A percentile compares a stretch with the other conserved stretches of the same genome.
phyloP scores from a whole-genome alignment of 2,888 invertebrate genomes.

The Parnassius smintheus region DNA sequence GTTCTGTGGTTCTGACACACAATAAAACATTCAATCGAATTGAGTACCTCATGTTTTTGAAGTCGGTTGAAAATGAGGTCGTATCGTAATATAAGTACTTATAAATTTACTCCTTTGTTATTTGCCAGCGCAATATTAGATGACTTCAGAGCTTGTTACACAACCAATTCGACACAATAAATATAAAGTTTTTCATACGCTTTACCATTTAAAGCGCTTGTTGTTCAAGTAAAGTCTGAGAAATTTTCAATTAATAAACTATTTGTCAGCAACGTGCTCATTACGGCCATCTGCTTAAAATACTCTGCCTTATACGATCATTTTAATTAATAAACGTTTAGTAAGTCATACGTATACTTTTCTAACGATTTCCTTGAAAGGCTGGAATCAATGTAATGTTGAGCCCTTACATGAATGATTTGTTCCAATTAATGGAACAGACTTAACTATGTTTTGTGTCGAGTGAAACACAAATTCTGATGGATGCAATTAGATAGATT shows the following conservation, averaged over 20 bases:
- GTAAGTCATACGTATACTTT: constrained; percentile 6
- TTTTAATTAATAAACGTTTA: constrained; percentile 17
- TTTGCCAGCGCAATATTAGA: no score
- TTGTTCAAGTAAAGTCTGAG: constrained; percentile 39
- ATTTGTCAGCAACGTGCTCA: constrained; percentile 27
- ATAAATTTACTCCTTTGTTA: no score
- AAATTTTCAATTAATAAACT: constrained; percentile 50
- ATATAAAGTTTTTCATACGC: background rate
- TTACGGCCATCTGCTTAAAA: constrained; percentile 13
- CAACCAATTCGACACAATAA: no score
- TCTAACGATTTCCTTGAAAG: constrained; percentile 23
- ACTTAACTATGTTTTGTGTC: background rate
- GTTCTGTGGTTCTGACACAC: no score
- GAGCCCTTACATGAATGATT: background rate
- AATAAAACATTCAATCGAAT: no score
- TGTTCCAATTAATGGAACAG: constrained; percentile 10
- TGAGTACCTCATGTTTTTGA: no score
- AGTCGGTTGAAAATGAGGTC: no score
- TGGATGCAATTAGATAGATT: no score
- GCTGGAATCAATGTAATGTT: constrained; percentile 1
- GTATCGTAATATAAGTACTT: no score
- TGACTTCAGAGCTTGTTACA: no score
- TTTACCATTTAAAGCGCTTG: background rate
- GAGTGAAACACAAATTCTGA: background rate
- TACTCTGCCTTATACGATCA: constrained; percentile 11